Evolutionary conservation across 1,140 invertebrate genomes (phyloP).

Genomic region (Magallana gigas): DNA sequence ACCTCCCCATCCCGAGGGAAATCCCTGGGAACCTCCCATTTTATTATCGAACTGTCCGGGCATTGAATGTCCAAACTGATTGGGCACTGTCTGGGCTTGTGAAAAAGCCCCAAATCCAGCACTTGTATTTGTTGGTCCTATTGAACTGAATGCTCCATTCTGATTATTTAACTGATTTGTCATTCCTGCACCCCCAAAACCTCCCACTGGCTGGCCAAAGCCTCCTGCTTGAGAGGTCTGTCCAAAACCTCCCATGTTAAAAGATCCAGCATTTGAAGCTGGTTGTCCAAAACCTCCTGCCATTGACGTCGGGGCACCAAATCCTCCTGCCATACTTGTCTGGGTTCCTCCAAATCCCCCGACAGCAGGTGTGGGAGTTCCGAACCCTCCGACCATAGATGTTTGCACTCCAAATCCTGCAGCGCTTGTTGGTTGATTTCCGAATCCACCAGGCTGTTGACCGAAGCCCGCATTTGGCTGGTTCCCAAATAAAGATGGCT

Average conservation of each 20-base stretch:
- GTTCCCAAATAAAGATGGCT: constrained; percentile 36
- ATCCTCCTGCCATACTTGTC: background rate
- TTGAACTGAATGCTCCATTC: constrained; percentile 48
- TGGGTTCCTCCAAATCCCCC: background rate
- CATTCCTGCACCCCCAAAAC: constrained; percentile 26
- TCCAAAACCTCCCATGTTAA: constrained; percentile 23
- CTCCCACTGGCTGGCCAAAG: constrained; percentile 36
- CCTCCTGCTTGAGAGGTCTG: constrained; percentile 28
- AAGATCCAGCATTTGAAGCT: background rate
- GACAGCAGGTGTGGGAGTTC: background rate
- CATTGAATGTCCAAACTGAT: constrained; percentile 44
- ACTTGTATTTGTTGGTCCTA: constrained; percentile 31
- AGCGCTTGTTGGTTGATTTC: constrained; percentile 7
- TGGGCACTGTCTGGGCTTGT: constrained; percentile 46
- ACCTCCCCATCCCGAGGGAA: constrained; percentile 37
- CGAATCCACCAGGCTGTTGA: background rate
- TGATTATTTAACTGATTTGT: constrained; percentile 37
- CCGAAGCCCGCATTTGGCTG: constrained; percentile 1
- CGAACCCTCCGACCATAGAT: background rate
- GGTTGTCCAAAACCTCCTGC: constrained; percentile 1
- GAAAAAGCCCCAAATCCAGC: constrained; percentile 45
- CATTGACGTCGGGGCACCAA: background rate
- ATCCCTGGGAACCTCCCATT: constrained; percentile 25
- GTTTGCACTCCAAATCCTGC: constrained; percentile 3
- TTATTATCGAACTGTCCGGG: constrained; percentile 47